phyloP scores from a whole-genome alignment of 92 coral and sea anemone genomes.

The Phenganax subtilis region DNA sequence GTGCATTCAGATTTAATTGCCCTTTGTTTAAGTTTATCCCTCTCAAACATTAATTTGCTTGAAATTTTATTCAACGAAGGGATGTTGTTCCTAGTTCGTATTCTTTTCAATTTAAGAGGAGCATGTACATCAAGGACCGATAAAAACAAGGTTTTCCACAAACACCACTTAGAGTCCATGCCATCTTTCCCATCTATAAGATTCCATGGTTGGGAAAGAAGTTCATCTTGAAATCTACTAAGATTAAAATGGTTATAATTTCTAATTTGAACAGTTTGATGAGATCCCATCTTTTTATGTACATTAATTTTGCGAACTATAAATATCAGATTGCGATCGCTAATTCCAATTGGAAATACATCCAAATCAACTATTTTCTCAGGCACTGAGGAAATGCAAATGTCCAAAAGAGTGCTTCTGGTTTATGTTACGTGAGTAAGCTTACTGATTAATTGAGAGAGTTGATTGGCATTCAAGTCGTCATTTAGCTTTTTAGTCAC shows the following conservation, averaged over 20 bases:
- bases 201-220: too few species aligned
- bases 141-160: too few species aligned
- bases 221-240: too few species aligned
- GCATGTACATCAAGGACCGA: not conserved
- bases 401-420: not conserved
- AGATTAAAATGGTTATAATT: too few species aligned
- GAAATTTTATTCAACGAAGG: too few species aligned
- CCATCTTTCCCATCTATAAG: too few species aligned
- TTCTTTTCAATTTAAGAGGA: not conserved
- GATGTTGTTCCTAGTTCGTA: too few species aligned
- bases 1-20: not conserved
- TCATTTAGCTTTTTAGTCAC: not conserved
- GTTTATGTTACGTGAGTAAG: not conserved
- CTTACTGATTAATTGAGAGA: not conserved
- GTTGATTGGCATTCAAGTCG: not conserved
- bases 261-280: not conserved
- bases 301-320: conserved; percentile 36
- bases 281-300: not conserved
- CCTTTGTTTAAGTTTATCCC: not conserved
- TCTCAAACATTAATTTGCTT: not conserved
- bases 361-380: conserved; percentile 25
- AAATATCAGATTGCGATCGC: conserved; percentile 42
- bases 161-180: too few species aligned
- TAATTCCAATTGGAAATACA: conserved; percentile 32
- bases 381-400: not conserved